Percentiles rank a stretch among this genome's conserved stretches.
These are phyloP conservation scores for Cephus rjabovi DNA, from an alignment of 2,888 invertebrate species.

Conservation along the genomic window DNA sequence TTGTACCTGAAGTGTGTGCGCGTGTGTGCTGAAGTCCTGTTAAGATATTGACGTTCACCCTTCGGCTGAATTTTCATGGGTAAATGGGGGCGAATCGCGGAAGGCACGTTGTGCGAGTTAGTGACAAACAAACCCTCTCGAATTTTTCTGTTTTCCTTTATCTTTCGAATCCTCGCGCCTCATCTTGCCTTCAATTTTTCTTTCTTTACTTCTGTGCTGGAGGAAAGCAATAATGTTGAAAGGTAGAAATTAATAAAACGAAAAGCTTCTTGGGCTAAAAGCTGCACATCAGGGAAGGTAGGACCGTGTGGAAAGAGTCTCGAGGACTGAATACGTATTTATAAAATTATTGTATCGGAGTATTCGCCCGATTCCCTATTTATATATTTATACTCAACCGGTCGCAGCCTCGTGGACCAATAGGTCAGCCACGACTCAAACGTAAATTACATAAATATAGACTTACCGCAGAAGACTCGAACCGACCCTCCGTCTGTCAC, in stretches of 20 bases:
- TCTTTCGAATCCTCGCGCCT: not conserved
- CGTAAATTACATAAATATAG: not conserved
- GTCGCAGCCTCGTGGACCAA: not conserved
- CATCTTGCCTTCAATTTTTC: not conserved
- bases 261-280: not conserved
- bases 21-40: not conserved
- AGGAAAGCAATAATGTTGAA: not conserved
- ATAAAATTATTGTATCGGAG: not conserved
- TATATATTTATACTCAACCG: not conserved
- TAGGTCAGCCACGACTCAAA: not conserved
- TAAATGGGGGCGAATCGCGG: not conserved
- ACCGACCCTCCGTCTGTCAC: constrained; percentile 55
- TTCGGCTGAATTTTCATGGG: not conserved
- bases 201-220: not conserved
- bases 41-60: not conserved
- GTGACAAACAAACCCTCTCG: not conserved
- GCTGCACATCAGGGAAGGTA: not conserved
- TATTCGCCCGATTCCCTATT: not conserved
- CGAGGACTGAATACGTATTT: not conserved
- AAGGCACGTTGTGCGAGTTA: not conserved
- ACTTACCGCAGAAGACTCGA: constrained; percentile 48
- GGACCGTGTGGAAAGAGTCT: not conserved
- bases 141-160: not conserved
- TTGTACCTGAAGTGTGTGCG: not conserved
- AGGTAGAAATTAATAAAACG: not conserved